These are phyloP conservation scores for Chlamydotis undulata DNA, from an alignment of 2,113 vertebrate species.

Conservation along the genomic window DNA sequence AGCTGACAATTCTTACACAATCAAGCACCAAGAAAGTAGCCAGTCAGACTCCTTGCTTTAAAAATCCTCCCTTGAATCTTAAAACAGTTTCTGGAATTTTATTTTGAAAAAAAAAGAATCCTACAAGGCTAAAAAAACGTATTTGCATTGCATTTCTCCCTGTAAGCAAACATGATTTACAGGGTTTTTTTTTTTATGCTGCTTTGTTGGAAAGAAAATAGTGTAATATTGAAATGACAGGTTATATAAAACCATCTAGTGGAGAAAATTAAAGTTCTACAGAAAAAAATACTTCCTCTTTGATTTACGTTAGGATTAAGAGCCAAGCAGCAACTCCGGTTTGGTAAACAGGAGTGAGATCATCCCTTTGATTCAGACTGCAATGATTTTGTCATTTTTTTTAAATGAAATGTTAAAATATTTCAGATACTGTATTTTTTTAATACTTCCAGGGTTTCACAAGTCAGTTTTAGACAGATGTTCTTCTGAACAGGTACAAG, in stretches of 20 bases:
- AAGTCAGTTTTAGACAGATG: neutral
- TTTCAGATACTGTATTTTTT: neutral
- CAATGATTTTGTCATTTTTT: neutral
- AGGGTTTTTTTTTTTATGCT: neutral
- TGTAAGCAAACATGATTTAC: neutral
- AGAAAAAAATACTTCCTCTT: neutral
- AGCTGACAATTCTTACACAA: constrained; percentile 66
- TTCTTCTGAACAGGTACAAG: neutral
- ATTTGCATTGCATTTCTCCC: neutral
- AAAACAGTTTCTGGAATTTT: constrained; percentile 39
- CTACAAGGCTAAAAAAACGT: neutral
- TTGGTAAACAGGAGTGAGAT: constrained; percentile 5
- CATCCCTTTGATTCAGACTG: neutral
- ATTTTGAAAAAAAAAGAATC: constrained; percentile 29
- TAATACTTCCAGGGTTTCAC: neutral
- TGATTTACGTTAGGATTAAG: neutral
- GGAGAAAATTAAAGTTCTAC: constrained; percentile 32
- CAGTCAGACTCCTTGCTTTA: neutral
- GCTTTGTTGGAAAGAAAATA: constrained; percentile 2
- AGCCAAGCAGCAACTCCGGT: neutral
- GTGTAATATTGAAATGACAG: neutral
- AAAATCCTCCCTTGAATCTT: constrained; percentile 9
- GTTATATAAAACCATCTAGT: constrained; percentile 19
- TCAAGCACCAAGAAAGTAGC: neutral
- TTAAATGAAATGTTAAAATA: neutral